Percentiles rank a stretch among this genome's conserved stretches.
phyloP scores from a whole-genome alignment of 2,797 vertebrate genomes.

The Australoheros facetus region DNA sequence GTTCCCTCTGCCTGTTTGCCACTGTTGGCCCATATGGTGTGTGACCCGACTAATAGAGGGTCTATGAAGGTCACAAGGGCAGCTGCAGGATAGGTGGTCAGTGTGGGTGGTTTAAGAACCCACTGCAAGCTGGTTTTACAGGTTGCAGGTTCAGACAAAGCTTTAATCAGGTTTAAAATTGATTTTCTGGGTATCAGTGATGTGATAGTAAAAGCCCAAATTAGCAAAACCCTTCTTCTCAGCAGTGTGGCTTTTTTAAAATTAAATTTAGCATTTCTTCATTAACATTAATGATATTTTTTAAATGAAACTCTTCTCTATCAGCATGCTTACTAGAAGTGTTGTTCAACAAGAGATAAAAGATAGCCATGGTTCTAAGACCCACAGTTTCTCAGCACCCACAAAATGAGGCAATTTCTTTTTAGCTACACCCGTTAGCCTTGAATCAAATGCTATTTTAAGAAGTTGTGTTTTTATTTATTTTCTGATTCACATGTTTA shows the following conservation, averaged over 20 bases:
- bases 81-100: conserved; percentile 32
- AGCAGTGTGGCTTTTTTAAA: neutral
- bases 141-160: neutral
- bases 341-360: neutral
- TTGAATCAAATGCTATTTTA: neutral
- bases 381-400: neutral
- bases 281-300: neutral
- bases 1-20: conserved; percentile 1
- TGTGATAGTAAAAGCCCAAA: neutral
- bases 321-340: neutral
- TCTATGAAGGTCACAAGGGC: conserved; percentile 55
- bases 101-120: conserved; percentile 52
- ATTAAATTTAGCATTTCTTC: too few species aligned
- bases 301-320: neutral
- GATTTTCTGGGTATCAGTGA: neutral
- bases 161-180: neutral
- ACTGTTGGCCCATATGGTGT: conserved; percentile 52
- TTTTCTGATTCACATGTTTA: neutral
- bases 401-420: neutral
- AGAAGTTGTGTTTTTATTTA: neutral
- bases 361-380: neutral
- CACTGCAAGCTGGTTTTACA: neutral
- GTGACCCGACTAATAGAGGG: conserved; percentile 66
- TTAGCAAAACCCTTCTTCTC: too few species aligned
- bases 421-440: neutral